A percentile compares a stretch with the other conserved stretches of the same genome.
Evolutionary conservation across 1,140 invertebrate species (phyloP).

Genomic region (Grapholita molesta): DNA sequence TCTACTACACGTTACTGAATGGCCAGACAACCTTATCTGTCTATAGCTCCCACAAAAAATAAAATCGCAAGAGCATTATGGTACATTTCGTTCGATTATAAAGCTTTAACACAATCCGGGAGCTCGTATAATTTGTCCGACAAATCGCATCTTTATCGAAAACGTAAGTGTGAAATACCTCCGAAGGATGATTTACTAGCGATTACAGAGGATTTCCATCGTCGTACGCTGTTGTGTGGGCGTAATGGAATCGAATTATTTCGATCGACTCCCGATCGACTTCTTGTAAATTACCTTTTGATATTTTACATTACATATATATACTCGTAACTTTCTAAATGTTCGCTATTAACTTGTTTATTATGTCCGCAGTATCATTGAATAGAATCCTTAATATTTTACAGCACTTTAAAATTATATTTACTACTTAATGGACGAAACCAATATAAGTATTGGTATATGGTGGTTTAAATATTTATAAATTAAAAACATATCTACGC

Average conservation of each 20-base stretch:
- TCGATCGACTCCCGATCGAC: not conserved
- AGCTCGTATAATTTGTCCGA: not conserved
- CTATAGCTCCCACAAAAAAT: not conserved
- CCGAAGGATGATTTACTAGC: not conserved
- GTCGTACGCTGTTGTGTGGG: not conserved
- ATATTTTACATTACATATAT: not conserved
- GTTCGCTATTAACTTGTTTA: not conserved
- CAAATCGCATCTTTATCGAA: not conserved
- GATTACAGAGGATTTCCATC: not conserved
- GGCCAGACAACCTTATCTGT: not conserved
- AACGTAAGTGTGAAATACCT: not conserved
- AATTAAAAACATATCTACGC: too few species aligned
- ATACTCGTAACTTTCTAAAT: not conserved
- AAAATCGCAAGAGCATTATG: not conserved
- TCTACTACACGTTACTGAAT: too few species aligned
- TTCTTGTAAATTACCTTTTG: not conserved
- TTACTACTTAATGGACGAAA: too few species aligned
- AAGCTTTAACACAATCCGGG: not conserved
- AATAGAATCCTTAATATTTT: too few species aligned
- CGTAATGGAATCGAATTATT: not conserved
- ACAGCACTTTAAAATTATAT: too few species aligned
- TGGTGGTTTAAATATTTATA: too few species aligned
- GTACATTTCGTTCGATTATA: not conserved
- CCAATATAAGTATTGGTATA: too few species aligned
- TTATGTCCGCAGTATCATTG: not conserved